Evolutionary conservation across 2,888 invertebrate species (phyloP).

Genomic region (Pachliopta kotzebuea): DNA sequence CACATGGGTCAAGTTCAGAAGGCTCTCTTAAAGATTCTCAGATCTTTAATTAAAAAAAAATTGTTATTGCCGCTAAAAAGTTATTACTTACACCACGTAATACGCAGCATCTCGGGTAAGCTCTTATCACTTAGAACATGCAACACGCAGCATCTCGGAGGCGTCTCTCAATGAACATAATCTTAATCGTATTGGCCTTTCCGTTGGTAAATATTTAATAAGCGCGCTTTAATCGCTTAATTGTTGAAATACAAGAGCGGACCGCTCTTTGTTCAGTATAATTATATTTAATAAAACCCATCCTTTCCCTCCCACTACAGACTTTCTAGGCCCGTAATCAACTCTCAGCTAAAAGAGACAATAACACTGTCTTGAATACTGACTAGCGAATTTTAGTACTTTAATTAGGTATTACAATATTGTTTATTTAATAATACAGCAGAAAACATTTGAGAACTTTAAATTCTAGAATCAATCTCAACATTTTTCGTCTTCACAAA

Average conservation of each 20-base stretch:
- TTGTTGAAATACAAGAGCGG: conserved; percentile 55
- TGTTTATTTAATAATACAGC: too few species aligned
- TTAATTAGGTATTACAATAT: too few species aligned
- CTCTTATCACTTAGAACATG: conserved; percentile 29
- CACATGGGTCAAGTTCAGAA: too few species aligned
- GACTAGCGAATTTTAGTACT: not conserved
- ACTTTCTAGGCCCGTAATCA: not conserved
- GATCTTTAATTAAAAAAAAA: too few species aligned
- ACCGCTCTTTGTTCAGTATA: conserved; percentile 29
- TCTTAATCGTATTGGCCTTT: conserved; percentile 59
- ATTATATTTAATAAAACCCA: conserved; percentile 14
- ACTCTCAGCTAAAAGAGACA: not conserved
- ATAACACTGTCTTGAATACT: conserved; percentile 1
- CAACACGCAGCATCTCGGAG: conserved; percentile 31
- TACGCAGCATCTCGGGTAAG: conserved; percentile 20
- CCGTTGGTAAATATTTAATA: conserved; percentile 66
- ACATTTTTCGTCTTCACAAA: too few species aligned
- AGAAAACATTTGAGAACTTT: too few species aligned
- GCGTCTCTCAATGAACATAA: conserved; percentile 49
- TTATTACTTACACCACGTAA: not conserved
- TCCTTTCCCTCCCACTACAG: not conserved
- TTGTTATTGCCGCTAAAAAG: too few species aligned
- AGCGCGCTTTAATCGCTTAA: conserved; percentile 60
- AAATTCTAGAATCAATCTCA: too few species aligned
- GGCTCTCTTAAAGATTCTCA: too few species aligned